Conservation (phyloP, 2,888 invertebrate genomes). For the Synergus umbraculus region DNA sequence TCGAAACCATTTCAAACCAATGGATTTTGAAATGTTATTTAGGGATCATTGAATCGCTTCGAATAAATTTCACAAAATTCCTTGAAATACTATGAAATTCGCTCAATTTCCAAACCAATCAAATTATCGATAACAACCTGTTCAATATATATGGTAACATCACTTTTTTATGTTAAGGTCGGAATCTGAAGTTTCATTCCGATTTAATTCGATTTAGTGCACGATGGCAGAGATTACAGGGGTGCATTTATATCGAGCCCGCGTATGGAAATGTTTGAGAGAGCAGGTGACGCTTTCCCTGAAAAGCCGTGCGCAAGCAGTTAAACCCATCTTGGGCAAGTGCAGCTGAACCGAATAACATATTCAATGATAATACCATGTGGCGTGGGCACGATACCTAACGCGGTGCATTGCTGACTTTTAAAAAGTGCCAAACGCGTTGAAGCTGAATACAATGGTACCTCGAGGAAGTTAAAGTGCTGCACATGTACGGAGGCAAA, state of each 20-base stretch:
- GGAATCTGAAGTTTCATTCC: background rate
- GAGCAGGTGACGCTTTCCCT: slow-evolving; percentile 43
- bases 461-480: slow-evolving; percentile 48
- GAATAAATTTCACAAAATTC: no score
- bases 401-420: slow-evolving; percentile 52
- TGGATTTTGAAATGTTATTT: no score
- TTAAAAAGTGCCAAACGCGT: slow-evolving; percentile 51
- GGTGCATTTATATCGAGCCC: slow-evolving; percentile 18
- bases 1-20: no score
- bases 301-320: slow-evolving; percentile 41
- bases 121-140: no score
- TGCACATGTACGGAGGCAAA: slow-evolving; percentile 41
- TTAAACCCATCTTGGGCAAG: slow-evolving; percentile 44
- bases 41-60: no score
- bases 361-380: slow-evolving; percentile 48
- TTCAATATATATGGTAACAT: no score
- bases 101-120: no score
- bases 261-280: slow-evolving; percentile 30
- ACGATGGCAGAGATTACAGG: background rate
- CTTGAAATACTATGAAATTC: no score
- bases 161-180: no score
- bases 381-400: slow-evolving; percentile 43
- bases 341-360: slow-evolving; percentile 44
- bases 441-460: slow-evolving; percentile 53
- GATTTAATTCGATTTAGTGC: slow-evolving; percentile 15